Conservation (phyloP, 1,140 invertebrate species). For the Sipha flava region DNA sequence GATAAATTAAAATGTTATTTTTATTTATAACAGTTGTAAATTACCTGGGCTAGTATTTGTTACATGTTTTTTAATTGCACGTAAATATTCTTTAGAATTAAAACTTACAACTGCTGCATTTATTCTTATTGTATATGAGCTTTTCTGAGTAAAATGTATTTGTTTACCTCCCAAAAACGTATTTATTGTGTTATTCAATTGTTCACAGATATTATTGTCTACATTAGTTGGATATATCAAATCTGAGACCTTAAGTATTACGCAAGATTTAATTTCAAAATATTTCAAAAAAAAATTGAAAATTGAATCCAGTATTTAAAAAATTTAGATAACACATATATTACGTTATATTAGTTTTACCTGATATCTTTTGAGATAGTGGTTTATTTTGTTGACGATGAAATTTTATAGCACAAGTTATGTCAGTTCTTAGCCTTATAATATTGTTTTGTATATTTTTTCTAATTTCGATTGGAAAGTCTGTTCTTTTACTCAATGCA, state of each 20-base stretch:
- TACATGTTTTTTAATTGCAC: background rate
- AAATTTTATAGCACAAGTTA: background rate
- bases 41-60: background rate
- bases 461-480: background rate
- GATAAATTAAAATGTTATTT: background rate
- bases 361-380: background rate
- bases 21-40: background rate
- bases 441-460: background rate
- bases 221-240: background rate
- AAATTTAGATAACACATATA: background rate
- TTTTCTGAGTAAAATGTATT: background rate
- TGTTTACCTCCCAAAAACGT: background rate
- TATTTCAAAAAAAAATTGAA: too few species aligned
- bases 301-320: too few species aligned
- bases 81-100: background rate
- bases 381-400: background rate
- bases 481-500: background rate
- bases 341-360: background rate
- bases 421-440: background rate
- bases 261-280: too few species aligned
- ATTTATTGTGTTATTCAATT: background rate
- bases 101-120: background rate
- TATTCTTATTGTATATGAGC: background rate
- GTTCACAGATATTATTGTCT: conserved; percentile 1
- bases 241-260: background rate